Evolutionary conservation across 1,140 invertebrate genomes (phyloP).

Genomic region (Drosophila repleta): DNA sequence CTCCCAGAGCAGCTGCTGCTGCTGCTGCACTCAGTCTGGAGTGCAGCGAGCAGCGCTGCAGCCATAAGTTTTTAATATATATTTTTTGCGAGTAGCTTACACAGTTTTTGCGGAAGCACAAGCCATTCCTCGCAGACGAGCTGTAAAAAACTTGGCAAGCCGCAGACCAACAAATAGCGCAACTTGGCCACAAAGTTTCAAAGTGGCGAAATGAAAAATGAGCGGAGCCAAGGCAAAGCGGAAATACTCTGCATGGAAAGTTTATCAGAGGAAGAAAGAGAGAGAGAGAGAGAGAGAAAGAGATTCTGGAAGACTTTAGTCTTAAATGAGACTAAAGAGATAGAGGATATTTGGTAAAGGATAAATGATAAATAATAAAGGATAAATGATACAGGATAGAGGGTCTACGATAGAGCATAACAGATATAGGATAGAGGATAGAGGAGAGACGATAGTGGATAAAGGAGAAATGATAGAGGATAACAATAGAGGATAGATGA

Average conservation of each 20-base stretch:
- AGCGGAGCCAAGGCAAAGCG: not conserved
- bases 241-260: slow-evolving; percentile 5
- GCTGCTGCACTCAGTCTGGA: not conserved
- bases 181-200: slow-evolving; percentile 23
- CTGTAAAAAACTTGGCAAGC: slow-evolving; percentile 17
- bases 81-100: slow-evolving; percentile 21
- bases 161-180: slow-evolving; percentile 8
- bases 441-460: too few relatives aligned
- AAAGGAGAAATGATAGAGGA: too few relatives aligned
- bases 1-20: slow-evolving; percentile 13
- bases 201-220: slow-evolving; percentile 13
- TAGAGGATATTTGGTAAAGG: too few relatives aligned
- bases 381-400: too few relatives aligned
- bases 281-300: not conserved
- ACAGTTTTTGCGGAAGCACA: slow-evolving; percentile 19
- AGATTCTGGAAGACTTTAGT: too few relatives aligned
- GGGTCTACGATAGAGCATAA: too few relatives aligned
- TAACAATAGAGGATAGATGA: too few relatives aligned
- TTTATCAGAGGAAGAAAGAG: not conserved
- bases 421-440: too few relatives aligned
- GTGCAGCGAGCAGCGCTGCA: not conserved
- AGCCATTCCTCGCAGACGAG: not conserved
- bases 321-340: too few relatives aligned
- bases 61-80: slow-evolving; percentile 48
- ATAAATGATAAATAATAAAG: too few relatives aligned